Conservation (phyloP, 2,888 invertebrate species). For the Hirtodrosophila trivittata region DNA sequence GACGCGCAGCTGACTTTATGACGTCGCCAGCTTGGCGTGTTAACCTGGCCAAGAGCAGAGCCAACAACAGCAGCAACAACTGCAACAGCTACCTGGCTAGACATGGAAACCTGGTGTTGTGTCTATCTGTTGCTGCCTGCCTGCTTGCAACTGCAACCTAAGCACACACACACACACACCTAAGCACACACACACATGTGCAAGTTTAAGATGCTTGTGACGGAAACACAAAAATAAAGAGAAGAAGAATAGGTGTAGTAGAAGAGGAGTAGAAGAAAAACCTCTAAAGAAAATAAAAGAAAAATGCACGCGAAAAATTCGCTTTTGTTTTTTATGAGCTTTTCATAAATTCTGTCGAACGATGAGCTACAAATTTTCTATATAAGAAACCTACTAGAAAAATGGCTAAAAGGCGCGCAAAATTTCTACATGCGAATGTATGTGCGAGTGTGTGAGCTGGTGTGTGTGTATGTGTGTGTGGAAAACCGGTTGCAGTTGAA, state of each 20-base stretch:
- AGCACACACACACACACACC: constrained; percentile 26
- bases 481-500: constrained; percentile 76
- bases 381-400: constrained; percentile 47
- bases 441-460: constrained; percentile 5
- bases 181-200: constrained; percentile 17
- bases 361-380: constrained; percentile 9
- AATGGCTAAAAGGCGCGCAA: constrained; percentile 77
- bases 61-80: constrained; percentile 37
- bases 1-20: constrained; percentile 77
- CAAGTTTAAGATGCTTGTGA: constrained; percentile 19
- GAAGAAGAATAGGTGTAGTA: constrained; percentile 2
- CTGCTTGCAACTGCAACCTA: constrained; percentile 66
- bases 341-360: constrained; percentile 58
- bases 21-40: constrained; percentile 77
- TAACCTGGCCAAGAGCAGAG: constrained; percentile 75
- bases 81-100: constrained; percentile 69
- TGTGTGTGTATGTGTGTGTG: constrained; percentile 31
- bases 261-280: constrained; percentile 9
- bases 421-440: constrained; percentile 41
- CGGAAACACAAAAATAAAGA: constrained; percentile 13
- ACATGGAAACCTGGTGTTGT: constrained; percentile 63
- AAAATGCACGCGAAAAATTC: constrained; percentile 52
- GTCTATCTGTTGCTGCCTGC: constrained; percentile 63
- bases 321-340: constrained; percentile 75
- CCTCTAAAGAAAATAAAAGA: not conserved